Evolutionary conservation across 2,113 vertebrate species (phyloP), one percentile per base, ranked within the genome.

Genomic region (Onychostoma macrolepis): DNA sequence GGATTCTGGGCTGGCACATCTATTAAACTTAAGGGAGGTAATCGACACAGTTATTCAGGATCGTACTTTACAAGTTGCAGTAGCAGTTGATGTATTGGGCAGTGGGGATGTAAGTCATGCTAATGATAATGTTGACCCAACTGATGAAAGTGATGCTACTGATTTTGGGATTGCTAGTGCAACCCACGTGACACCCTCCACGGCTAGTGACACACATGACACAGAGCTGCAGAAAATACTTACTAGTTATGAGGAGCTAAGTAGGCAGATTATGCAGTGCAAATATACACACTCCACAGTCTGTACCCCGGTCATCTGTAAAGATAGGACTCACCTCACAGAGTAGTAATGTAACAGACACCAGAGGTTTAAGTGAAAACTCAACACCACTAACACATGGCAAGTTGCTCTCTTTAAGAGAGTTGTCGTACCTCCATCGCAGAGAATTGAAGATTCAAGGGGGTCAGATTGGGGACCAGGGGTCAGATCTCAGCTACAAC

Each of bases 401-500:
- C 12, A 41, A 41, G 30, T 30, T 30, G 33, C 26, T 69, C 11
- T 69, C 65, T 28, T 33, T 69, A 28, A 69, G 65, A 15, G 28
- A 75, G 13, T 19, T 75, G 33, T 75, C 72, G 9, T 43, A 10
- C 38, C 36, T 75, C 10, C 72, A 75, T 38, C 72, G 72, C 1
- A 17, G 72, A 1, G 74, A 87, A 19, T 78, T 89, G 36, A 87
- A 87, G n/a, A 48, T 87, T 1, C 81, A 89, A 9, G 88, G 80
- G 7, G 80, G 74, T 11, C 86, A 87, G 41, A 74, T 83, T 13
- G 71, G 80, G 21, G 80, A 87, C 9, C 38, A 83, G 3, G 11
- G 8, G 3, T 87, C 80, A 12, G 86, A 87, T 26, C 76, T 87
- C 1, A 77, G 7, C 15, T 87, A 87, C 26, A 76, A 43, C 38